Conservation (phyloP, 2,113 vertebrate genomes). For the Toxostoma redivivum region DNA sequence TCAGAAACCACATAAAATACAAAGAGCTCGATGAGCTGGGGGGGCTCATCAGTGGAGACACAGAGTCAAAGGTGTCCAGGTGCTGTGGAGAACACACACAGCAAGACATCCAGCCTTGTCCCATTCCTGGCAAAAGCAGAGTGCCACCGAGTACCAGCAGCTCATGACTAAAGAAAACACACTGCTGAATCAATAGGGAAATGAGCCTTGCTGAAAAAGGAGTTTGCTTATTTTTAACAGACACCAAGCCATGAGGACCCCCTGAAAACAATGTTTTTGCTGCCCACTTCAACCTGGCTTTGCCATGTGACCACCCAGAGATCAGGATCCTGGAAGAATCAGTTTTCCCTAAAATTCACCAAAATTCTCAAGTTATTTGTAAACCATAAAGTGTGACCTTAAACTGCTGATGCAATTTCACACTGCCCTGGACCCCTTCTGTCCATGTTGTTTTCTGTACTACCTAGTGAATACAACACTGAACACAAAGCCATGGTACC, state of each 20-base stretch:
- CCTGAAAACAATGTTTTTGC: background rate
- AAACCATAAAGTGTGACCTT: background rate
- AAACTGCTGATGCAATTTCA: background rate
- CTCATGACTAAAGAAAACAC: fast-evolving
- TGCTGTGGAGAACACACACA: background rate
- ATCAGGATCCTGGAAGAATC: background rate
- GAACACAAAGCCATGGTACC: background rate
- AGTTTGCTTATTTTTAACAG: background rate
- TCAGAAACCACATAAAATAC: background rate
- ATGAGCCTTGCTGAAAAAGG: background rate
- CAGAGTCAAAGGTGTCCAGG: background rate
- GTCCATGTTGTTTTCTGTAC: background rate
- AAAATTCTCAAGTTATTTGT: background rate
- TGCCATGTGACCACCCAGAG: background rate
- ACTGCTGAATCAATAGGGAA: background rate
- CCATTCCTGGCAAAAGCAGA: background rate
- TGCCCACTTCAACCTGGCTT: background rate
- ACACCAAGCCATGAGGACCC: background rate
- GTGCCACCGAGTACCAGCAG: background rate
- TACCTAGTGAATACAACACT: background rate
- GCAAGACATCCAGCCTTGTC: background rate
- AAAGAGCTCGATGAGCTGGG: fast-evolving
- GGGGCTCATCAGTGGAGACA: background rate
- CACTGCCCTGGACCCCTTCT: background rate
- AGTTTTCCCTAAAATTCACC: background rate